Evolutionary conservation across 2,797 vertebrate genomes (phyloP).

Genomic region (Spinibarbus caldwelli): DNA sequence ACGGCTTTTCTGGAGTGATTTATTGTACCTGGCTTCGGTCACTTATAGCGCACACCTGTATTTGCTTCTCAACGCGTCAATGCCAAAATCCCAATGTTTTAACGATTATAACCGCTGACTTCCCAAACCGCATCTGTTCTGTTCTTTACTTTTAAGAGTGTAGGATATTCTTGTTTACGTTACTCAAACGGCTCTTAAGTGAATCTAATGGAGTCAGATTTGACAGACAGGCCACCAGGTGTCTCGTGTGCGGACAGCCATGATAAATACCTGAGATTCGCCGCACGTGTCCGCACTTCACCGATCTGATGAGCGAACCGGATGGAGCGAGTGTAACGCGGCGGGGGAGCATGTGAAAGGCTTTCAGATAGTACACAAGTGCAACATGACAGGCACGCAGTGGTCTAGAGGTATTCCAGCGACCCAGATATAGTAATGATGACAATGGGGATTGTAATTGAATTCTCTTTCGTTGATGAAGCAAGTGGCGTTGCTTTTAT

Average conservation of each 20-base stretch:
- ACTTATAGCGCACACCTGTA: constrained; percentile 32
- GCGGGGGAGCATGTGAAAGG: constrained; percentile 14
- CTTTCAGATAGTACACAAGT: constrained; percentile 9
- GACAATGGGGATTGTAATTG: constrained; percentile 14
- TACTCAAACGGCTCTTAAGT: not conserved
- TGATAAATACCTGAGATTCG: too few relatives aligned
- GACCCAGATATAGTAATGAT: not conserved
- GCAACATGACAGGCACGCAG: not conserved
- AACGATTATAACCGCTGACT: not conserved
- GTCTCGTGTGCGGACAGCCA: too few relatives aligned
- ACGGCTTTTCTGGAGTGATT: constrained; percentile 48
- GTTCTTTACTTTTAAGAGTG: constrained; percentile 1
- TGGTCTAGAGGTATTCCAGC: not conserved
- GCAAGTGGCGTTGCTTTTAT: not conserved
- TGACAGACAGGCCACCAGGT: constrained; percentile 52
- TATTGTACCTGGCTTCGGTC: constrained; percentile 50
- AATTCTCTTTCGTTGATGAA: not conserved
- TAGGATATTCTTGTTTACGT: not conserved
- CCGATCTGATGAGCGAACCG: not conserved
- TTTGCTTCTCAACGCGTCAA: constrained; percentile 48
- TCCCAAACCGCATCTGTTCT: not conserved
- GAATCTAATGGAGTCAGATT: constrained; percentile 10
- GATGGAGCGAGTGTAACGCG: constrained; percentile 31
- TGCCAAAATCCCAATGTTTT: constrained; percentile 17
- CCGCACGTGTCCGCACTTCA: too few relatives aligned